Evolutionary conservation across 2,888 invertebrate species (phyloP).

Genomic region (Himalopsyche kuldschensis): DNA sequence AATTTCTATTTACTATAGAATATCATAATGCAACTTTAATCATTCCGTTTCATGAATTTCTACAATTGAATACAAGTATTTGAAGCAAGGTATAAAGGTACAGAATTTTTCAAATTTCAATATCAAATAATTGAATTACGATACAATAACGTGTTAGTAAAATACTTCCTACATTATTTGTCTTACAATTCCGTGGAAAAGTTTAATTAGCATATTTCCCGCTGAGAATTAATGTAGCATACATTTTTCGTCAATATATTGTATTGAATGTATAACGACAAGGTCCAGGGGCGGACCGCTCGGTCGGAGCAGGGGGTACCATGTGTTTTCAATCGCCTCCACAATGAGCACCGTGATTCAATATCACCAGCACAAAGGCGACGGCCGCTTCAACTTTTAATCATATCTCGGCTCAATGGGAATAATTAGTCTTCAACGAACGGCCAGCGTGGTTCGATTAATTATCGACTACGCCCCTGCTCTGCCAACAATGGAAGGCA

Average conservation of each 20-base stretch:
- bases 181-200: neutral
- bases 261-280: neutral
- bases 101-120: too few relatives aligned
- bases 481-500: neutral
- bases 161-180: too few relatives aligned
- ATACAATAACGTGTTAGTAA: too few relatives aligned
- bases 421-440: constrained; percentile 4
- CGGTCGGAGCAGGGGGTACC: neutral
- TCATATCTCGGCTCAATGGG: neutral
- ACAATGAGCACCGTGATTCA: constrained; percentile 4
- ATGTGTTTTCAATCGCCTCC: constrained; percentile 6
- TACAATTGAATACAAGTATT: too few relatives aligned
- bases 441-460: neutral
- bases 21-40: too few relatives aligned
- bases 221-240: neutral
- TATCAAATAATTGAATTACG: too few relatives aligned
- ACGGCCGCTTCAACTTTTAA: constrained; percentile 3
- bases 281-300: neutral
- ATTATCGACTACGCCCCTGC: neutral
- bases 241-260: neutral
- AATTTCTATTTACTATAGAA: too few relatives aligned
- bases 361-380: constrained; percentile 3
- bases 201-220: neutral
- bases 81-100: too few relatives aligned
- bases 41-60: too few relatives aligned